phyloP scores from a whole-genome alignment of 2,888 invertebrate species.

The Macrosiphum euphorbiae region DNA sequence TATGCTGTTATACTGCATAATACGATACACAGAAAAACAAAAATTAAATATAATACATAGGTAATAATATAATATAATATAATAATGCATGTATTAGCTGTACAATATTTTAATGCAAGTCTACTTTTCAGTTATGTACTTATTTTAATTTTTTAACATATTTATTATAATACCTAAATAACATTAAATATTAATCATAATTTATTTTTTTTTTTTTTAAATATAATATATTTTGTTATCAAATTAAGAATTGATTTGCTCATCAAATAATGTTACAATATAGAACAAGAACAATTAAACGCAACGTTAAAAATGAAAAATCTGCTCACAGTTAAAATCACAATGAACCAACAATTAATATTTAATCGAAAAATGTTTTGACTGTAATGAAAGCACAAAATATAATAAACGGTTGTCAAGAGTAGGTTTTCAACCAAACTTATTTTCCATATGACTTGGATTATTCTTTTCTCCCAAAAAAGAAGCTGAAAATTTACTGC shows the following conservation, averaged over 20 bases:
- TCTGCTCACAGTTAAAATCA: neutral
- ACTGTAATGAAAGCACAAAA: neutral
- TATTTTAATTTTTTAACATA: neutral
- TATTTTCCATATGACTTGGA: slow-evolving; percentile 27
- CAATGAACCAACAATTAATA: neutral
- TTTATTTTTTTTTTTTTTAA: neutral
- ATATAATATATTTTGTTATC: neutral
- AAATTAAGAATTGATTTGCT: neutral
- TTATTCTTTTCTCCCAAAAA: slow-evolving; percentile 36
- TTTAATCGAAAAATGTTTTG: neutral
- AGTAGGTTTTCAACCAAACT: neutral
- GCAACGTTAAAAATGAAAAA: neutral
- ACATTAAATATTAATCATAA: neutral
- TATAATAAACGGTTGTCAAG: neutral
- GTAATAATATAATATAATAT: neutral
- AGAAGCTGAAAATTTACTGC: slow-evolving; percentile 55
- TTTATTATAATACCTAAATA: neutral
- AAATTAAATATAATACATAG: too few relatives aligned
- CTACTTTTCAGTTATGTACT: neutral
- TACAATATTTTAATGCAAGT: neutral
- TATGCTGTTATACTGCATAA: neutral
- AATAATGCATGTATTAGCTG: neutral
- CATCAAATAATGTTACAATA: neutral
- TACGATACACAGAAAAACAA: neutral
- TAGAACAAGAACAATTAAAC: neutral